phyloP scores from a whole-genome alignment of 2,113 vertebrate genomes.

The Centropus bengalensis region DNA sequence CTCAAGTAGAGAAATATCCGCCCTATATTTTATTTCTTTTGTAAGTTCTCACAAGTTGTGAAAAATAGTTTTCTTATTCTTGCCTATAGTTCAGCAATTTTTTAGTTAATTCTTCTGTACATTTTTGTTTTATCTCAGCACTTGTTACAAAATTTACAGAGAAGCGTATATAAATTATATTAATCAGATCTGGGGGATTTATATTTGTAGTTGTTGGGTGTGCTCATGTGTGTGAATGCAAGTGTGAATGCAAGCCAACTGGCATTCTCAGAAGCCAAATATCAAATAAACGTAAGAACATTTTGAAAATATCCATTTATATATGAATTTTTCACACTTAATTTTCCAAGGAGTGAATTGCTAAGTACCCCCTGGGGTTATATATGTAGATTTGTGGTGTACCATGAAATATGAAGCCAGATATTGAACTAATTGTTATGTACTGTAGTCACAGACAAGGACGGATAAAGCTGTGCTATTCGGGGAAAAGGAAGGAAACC shows the following conservation, averaged over 20 bases:
- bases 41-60: not conserved
- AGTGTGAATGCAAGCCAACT: not conserved
- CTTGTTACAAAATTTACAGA: not conserved
- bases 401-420: not conserved
- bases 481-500: not conserved
- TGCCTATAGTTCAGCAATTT: not conserved
- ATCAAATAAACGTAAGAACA: not conserved
- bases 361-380: not conserved
- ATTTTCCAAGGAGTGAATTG: not conserved
- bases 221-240: accelerated
- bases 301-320: not conserved
- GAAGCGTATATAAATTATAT: not conserved
- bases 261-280: not conserved
- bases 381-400: not conserved
- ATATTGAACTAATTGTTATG: not conserved
- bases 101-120: not conserved
- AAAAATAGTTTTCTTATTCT: not conserved
- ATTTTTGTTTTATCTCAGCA: not conserved
- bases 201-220: not conserved
- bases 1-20: not conserved
- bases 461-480: not conserved
- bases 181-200: not conserved
- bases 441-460: not conserved
- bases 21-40: not conserved
- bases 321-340: not conserved